Conservation (phyloP, 1,140 invertebrate species). For the Hyles vespertilio region DNA sequence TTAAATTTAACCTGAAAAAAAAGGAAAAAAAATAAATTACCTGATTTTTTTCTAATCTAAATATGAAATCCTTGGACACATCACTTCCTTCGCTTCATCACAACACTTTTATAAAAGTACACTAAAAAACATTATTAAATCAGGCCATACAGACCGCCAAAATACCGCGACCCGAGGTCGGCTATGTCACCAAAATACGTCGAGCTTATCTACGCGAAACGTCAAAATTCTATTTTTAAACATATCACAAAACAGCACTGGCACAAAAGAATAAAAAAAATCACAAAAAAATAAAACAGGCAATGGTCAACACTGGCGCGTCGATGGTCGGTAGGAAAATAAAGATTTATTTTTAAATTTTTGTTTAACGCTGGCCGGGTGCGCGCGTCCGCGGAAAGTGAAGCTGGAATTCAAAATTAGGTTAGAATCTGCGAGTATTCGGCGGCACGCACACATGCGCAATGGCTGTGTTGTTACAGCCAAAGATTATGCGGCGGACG, state of each 20-base stretch:
- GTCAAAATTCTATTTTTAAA: conserved; percentile 45
- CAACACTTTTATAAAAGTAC: conserved; percentile 7
- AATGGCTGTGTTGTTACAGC: conserved; percentile 23
- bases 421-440: conserved; percentile 66
- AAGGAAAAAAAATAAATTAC: conserved; percentile 9
- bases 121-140: conserved; percentile 4
- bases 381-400: conserved; percentile 51
- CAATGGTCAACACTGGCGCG: neutral
- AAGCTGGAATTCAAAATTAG: conserved; percentile 69
- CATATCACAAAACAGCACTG: conserved; percentile 22
- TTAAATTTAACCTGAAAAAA: neutral
- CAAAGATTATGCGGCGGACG: conserved; percentile 39
- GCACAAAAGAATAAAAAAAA: neutral
- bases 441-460: conserved; percentile 69
- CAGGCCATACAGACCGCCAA: conserved; percentile 7
- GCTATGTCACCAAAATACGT: conserved; percentile 10
- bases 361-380: conserved; percentile 45
- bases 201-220: conserved; percentile 3
- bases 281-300: neutral
- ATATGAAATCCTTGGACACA: conserved; percentile 11
- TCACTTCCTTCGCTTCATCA: conserved; percentile 29
- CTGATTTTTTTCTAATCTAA: neutral
- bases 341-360: conserved; percentile 62
- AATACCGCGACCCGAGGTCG: conserved; percentile 1
- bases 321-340: conserved; percentile 24